Base-by-base conservation (phyloP, 2,888 invertebrate genomes). In the Coenonympha arcania region DNA sequence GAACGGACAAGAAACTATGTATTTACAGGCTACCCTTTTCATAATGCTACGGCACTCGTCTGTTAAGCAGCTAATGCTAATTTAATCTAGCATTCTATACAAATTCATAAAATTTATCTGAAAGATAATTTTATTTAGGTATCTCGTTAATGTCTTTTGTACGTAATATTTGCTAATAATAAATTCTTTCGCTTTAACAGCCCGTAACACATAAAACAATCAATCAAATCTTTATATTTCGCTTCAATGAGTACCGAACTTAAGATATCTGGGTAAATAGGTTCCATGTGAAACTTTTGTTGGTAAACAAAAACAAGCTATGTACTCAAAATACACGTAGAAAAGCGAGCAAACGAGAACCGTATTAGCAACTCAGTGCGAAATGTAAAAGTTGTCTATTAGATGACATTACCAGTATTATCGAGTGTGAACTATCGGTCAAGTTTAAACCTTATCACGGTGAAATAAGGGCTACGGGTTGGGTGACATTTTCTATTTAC, bases 341-440 rank as follows among this genome's bases (percentile, higher is more conserved):
- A 62, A 64, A 63, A 65, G 50, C 60, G 51, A 58, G 50, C 58
- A 51, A 52, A 52, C 64, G 67, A 61, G 66, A 68, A 67, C 58
- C 59, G 61, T 70, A 68, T 79, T 78, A 79, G 70, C 71, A 59
- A 22, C 30, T 18, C 46, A 22, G 55, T 61, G 76, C 61, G 59
- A 79, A 67, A 71, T 76, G 73, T 76, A 80, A 80, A 75, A 80
- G 75, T 70, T 59, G 68, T 59, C 65, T 66, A 65, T 47, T 55
- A 49, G 45, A 33, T 48, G 52, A 36, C 31, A 44, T 42, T 52
- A 8, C 63, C 56, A 15, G 11, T 9, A 15, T 15, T n/a, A n/a
- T n/a, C n/a, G n/a, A n/a, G n/a, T n/a, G 5, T 22, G n/a, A 15
- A 39, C 8, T n/a, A 9, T 11, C 37, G 30, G n/a, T 18, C 11